Evolutionary conservation across 2,797 vertebrate genomes (phyloP), one percentile per base, ranked within the genome.

Genomic region (Rachycentron canadum): DNA sequence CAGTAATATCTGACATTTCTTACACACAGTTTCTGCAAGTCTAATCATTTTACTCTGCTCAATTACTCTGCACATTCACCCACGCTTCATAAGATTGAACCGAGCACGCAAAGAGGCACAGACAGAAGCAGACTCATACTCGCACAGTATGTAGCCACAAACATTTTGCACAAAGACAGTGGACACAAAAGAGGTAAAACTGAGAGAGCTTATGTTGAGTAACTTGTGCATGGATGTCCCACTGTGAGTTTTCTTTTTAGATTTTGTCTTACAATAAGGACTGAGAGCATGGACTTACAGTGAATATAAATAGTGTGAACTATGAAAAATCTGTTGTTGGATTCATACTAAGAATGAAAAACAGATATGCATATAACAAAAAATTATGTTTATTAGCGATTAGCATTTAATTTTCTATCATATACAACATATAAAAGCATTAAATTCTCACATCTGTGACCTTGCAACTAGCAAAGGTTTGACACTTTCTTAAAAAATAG

Each of bases 41-140:
- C 80, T 87, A 78, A 90, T 89, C 84, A 73, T 52, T 91, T 83
- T 59, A 26, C 73, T 89, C 57, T 40, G 60, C 70, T 83, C 84
- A 88, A 74, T 86, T 89, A 84, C 79, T 69, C 76, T 59, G 67
- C 77, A 66, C 86, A 84, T 82, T 87, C 72, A 76, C 26, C 60
- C 79, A 50, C 19, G 62, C 69, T 74, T 68, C 71, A 62, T 36
- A 63, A 62, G 62, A 69, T 47, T 50, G 59, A 61, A 69, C 57
- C 14, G 55, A 75, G 71, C 77, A 83, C 30, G 85, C 86, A 90
- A 91, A 83, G 87, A 91, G 81, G 69, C 73, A 23, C 81, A 17
- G 64, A 50, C 73, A 30, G 78, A 83, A 74, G 79, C 40, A 19
- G 61, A 55, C 47, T 68, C 23, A 43, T 21, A 36, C 60, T 63